Conservation (phyloP, 2,888 invertebrate species). For the Dryocosmus kuriphilus region DNA sequence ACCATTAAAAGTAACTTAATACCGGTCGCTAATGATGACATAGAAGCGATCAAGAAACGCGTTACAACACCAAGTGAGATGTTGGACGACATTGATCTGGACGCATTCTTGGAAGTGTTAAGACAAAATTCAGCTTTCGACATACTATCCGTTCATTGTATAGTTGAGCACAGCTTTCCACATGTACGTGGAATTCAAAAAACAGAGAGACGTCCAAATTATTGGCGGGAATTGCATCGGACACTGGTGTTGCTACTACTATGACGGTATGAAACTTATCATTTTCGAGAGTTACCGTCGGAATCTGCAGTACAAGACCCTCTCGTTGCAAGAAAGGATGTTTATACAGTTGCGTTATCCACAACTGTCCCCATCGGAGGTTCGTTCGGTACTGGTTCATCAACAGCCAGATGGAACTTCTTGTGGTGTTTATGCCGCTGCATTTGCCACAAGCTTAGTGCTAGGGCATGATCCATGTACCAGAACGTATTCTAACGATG, state of each 20-base stretch:
- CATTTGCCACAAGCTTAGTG: constrained; percentile 45
- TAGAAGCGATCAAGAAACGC: too few relatives aligned
- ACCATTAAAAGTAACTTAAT: too few relatives aligned
- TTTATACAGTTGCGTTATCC: constrained; percentile 43
- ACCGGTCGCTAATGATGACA: too few relatives aligned
- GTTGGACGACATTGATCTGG: too few relatives aligned
- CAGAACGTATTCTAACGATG: constrained; percentile 21
- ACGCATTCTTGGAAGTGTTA: too few relatives aligned
- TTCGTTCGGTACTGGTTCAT: constrained; percentile 29
- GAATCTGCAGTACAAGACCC: too few relatives aligned
- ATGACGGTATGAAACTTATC: constrained; percentile 19
- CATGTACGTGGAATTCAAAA: background rate
- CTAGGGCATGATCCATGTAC: constrained; percentile 32
- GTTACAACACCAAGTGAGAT: too few relatives aligned
- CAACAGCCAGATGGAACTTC: constrained; percentile 41
- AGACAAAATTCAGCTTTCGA: too few relatives aligned
- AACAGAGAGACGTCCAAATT: constrained; percentile 45
- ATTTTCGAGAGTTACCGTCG: constrained; percentile 43
- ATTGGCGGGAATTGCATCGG: constrained; percentile 41
- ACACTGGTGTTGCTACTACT: constrained; percentile 47
- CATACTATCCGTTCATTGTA: too few relatives aligned
- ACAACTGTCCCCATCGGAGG: background rate
- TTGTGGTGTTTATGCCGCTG: constrained; percentile 47
- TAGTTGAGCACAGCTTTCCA: too few relatives aligned
- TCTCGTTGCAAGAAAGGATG: constrained; percentile 32